Base-by-base conservation (phyloP, 2,113 vertebrate species). In the Chlamydotis undulata region DNA sequence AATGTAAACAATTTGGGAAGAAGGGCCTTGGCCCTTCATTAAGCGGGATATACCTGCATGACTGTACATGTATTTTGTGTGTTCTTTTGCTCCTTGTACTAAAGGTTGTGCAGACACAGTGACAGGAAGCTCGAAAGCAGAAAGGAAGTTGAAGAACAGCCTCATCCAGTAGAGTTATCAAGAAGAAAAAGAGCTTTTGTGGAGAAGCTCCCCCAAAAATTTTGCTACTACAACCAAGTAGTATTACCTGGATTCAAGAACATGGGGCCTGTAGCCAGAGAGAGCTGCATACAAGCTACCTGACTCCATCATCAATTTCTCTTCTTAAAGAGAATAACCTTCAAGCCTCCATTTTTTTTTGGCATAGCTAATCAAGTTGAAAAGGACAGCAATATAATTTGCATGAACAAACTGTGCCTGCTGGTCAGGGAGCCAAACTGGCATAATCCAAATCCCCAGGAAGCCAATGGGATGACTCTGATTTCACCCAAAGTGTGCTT, bases 331-430 rank as follows among this genome's bases (percentile, higher is more conserved):
- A 91, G 8, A 94, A 68, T 52, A 92, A 68, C 43, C 45, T 91
- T 86, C 57, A 83, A 88, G 50, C 12, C 17, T 92, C 79, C 57
- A 15, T 4, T 23, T 87, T 83, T 49, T 59, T 83, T 88, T 94
- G 75, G 59, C 71, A 74, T 35, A 69, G 71, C 5, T 77, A 64
- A 83, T 88, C n/a, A 69, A 86, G 50, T 53, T 77, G 53, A 53
- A 83, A 88, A 81, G 45, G 22, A 13, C 39, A 94, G 80, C 63
- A 69, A n/a, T 60, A 77, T 47, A 82, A 88, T 74, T 79, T 80
- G 41, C 71, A 65, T 43, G 71, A 92, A 60, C 29, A 89, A 83
- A 92, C 71, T 93, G 90, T 94, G 92, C 82, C 77, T 90, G 31
- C 37, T 50, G 57, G 37, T 83, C 63, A 83, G 83, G 35, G 50